A percentile compares a stretch with the other conserved stretches of the same genome.
Conservation (phyloP, 2,797 vertebrate genomes). For the Leptoclinus maculatus region DNA sequence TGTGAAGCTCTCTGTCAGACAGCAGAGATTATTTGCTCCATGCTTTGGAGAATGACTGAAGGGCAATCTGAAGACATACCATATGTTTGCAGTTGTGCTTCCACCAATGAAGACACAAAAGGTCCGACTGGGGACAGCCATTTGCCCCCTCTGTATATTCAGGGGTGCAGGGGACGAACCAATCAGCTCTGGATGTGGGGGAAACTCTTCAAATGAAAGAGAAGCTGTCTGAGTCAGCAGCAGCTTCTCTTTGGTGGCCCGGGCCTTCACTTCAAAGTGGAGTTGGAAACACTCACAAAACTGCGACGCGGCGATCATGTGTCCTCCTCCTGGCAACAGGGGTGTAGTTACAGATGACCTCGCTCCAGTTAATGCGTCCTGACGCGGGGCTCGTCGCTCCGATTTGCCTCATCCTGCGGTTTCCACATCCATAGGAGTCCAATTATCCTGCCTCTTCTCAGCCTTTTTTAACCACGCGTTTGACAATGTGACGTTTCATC, state of each 20-base stretch:
- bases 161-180: slow-evolving; percentile 39
- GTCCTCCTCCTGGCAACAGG: slow-evolving; percentile 45
- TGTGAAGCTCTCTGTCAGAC: slow-evolving; percentile 48
- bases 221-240: slow-evolving; percentile 66
- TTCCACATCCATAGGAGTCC: slow-evolving; percentile 35
- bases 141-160: slow-evolving; percentile 40
- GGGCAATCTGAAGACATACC: slow-evolving; percentile 53
- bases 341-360: slow-evolving; percentile 58
- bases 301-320: slow-evolving; percentile 49
- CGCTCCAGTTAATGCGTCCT: slow-evolving; percentile 52
- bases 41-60: slow-evolving; percentile 64
- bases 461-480: slow-evolving; percentile 10
- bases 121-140: slow-evolving; percentile 37
- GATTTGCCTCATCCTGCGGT: slow-evolving; percentile 47
- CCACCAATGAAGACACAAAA: slow-evolving; percentile 38
- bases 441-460: slow-evolving; percentile 40
- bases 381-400: slow-evolving; percentile 31
- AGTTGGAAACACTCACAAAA: slow-evolving; percentile 57
- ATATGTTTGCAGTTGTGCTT: slow-evolving; percentile 42
- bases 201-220: slow-evolving; percentile 53
- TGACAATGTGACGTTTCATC: slow-evolving; percentile 12
- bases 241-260: slow-evolving; percentile 35
- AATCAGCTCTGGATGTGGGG: slow-evolving; percentile 42
- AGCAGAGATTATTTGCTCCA: slow-evolving; percentile 57
- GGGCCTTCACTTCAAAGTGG: slow-evolving; percentile 57